Conservation (phyloP, 2,797 vertebrate species). For the Alauda arvensis region DNA sequence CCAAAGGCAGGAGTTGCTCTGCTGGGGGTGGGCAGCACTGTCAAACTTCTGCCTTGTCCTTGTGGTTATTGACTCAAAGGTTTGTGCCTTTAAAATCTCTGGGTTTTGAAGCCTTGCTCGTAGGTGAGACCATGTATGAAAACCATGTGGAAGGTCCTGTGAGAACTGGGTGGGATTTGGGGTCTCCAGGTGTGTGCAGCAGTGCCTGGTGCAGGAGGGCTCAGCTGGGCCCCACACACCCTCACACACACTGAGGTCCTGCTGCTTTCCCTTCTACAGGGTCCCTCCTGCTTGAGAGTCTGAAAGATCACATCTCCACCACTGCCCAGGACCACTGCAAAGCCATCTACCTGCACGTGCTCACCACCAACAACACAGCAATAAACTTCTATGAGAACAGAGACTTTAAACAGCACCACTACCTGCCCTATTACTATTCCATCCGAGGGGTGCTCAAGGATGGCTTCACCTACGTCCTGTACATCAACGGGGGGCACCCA, state of each 20-base stretch:
- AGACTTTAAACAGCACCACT: constrained; percentile 98
- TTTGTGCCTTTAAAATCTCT: neutral
- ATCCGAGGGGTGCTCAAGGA: constrained; percentile 97
- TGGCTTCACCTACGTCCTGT: constrained; percentile 96
- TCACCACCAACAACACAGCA: constrained; percentile 96
- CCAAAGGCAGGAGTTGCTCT: neutral
- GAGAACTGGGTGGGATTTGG: neutral
- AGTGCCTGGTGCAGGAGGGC: neutral
- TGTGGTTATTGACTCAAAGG: neutral
- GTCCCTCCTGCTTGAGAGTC: constrained; percentile 93
- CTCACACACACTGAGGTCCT: neutral
- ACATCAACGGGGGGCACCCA: constrained; percentile 95
- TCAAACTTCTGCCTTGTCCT: neutral
- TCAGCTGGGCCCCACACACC: neutral
- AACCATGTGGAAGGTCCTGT: neutral
- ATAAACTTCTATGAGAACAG: constrained; percentile 98
- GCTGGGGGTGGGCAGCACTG: neutral
- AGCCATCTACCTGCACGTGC: constrained; percentile 96
- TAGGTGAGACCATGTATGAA: neutral
- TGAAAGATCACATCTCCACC: constrained; percentile 97
- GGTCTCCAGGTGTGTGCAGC: neutral
- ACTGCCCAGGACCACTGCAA: constrained; percentile 97
- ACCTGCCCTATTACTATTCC: constrained; percentile 98
- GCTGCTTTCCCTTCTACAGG: constrained; percentile 69
- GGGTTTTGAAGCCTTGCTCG: neutral